Conservation (phyloP, 2,888 invertebrate genomes). For the Pyrrhosoma nymphula region DNA sequence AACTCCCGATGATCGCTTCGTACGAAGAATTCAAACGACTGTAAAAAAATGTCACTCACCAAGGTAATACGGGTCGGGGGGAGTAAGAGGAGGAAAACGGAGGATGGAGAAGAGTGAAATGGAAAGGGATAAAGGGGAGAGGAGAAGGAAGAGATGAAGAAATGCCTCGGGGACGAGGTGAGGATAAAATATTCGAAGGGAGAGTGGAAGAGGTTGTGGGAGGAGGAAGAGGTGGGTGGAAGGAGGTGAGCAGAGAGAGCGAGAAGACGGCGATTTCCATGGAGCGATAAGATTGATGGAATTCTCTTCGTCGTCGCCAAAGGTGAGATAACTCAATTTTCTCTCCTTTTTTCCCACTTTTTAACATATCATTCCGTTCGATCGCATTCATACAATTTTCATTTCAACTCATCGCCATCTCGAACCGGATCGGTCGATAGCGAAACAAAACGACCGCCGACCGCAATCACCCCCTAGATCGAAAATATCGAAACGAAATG, state of each 20-base stretch:
- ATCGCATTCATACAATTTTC: neutral
- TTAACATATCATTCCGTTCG: neutral
- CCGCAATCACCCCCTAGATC: neutral
- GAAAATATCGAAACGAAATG: neutral
- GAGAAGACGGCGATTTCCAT: neutral
- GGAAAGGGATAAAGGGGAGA: no score
- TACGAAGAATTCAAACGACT: no score
- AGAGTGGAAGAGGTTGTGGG: neutral
- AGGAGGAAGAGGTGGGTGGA: neutral
- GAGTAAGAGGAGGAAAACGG: neutral
- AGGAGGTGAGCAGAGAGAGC: neutral
- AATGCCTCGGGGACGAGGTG: neutral
- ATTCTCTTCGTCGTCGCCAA: neutral
- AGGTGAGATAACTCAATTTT: conserved; percentile 21
- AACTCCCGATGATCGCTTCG: no score
- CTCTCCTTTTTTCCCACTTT: neutral
- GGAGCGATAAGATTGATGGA: conserved; percentile 27
- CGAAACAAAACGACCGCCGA: neutral
- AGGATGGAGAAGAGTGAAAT: neutral
- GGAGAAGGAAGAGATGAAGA: neutral
- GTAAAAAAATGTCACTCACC: no score
- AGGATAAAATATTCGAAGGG: neutral
- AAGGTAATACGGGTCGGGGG: neutral
- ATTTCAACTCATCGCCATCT: neutral
- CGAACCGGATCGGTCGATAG: neutral